phyloP scores from a whole-genome alignment of 2,113 vertebrate species.

The Odocoileus hemionus region DNA sequence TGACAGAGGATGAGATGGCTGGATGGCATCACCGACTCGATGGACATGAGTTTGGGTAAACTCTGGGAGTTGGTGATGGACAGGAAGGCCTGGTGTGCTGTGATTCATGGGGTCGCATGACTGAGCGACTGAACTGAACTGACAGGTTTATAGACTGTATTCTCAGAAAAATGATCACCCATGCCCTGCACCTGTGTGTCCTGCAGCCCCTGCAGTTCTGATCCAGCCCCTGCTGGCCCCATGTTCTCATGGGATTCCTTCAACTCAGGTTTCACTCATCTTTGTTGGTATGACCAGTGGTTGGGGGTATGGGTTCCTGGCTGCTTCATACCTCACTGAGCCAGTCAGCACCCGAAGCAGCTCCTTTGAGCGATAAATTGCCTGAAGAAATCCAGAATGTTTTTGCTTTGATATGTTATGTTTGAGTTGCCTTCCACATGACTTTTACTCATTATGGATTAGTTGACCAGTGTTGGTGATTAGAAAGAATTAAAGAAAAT shows the following conservation, averaged over 20 bases:
- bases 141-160: background rate
- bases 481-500: background rate
- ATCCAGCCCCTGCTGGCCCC: constrained; percentile 85
- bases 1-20: no score
- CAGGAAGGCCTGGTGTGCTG: no score
- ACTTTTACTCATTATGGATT: background rate
- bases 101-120: no score
- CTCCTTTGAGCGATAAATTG: background rate
- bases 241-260: constrained; percentile 87
- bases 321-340: background rate
- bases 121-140: no score
- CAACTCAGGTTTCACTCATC: constrained; percentile 65
- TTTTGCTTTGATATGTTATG: background rate
- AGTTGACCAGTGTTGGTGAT: background rate
- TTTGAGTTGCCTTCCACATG: background rate
- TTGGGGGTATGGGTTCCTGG: background rate
- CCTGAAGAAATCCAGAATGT: background rate
- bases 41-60: no score
- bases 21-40: no score
- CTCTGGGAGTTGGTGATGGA: no score
- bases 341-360: background rate
- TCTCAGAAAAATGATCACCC: background rate
- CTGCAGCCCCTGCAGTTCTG: constrained; percentile 82
- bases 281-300: background rate
- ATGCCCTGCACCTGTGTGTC: constrained; percentile 82